Base-by-base conservation (phyloP, 2,113 vertebrate species). In the Sylvietta virens region DNA sequence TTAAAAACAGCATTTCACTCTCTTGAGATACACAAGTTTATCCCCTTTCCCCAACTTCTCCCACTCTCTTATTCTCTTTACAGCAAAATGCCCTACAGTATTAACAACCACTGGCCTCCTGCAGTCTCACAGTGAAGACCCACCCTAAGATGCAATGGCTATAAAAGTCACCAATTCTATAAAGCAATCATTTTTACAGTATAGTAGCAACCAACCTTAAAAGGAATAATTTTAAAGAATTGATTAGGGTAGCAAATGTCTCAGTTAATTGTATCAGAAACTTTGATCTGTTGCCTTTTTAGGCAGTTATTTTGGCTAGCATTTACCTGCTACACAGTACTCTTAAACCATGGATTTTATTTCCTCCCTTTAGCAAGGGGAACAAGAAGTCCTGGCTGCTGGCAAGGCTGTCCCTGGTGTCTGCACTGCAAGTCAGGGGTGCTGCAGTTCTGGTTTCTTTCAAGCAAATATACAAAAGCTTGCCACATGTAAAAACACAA, bases 1-100 rank as follows among this genome's bases (percentile, higher is more conserved):
- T 88, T 86, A 96, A 91, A 96, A 97, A 96, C 15, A 96, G 76
- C 85, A 60, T 91, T 93, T 94, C 37, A 79, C 35, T 73, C 64
- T 93, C 87, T 70, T 58, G 83, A 93, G 81, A 96, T 53, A 70
- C 2, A 27, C 15, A 64, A 70, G 6, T 81, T 78, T 82, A 50
- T 76, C 54, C 66, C 53, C 9, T 72, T 17, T 72, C 50, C 82
- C 18, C 57, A 87, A 5, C 51, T 88, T 86, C 27, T 66, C 70
- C 26, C 51, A 74, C 35, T 37, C 47, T 26, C 40, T 71, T 64
- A 39, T 3, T 73, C 24, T 51, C 53, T 67, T 81, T 45, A 53
- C 37, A 86, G 76, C 58, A 85, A 79, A 61, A 50, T 8, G 8
- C 21, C 56, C 40, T 12, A 7, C 12, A 64, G 8, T 6, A 48